These are phyloP conservation scores for Drosophila micromelanica DNA, from an alignment of 1,140 invertebrate genomes.

Conservation along the genomic window DNA sequence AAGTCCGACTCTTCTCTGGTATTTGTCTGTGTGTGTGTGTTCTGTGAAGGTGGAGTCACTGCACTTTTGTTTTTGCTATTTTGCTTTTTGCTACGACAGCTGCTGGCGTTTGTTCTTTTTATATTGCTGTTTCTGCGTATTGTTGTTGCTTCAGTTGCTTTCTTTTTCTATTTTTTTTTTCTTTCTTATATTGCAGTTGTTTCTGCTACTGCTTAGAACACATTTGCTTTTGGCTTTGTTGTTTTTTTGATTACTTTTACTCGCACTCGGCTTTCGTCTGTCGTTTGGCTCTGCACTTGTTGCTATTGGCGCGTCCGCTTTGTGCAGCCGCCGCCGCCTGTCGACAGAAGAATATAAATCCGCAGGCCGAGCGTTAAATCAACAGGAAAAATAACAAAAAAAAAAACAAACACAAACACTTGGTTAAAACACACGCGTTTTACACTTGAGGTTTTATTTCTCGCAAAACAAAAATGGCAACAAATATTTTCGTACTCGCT, in stretches of 20 bases:
- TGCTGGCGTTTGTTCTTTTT: conserved; percentile 42
- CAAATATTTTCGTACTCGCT: conserved; percentile 14
- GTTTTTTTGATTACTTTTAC: conserved; percentile 1
- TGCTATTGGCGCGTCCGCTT: conserved; percentile 33
- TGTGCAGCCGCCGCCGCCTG: conserved; percentile 9
- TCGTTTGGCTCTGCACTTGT: conserved; percentile 40
- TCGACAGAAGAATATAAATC: conserved; percentile 18
- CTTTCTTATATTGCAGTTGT: conserved; percentile 22
- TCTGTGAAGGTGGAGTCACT: conserved; percentile 51
- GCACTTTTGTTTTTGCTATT: conserved; percentile 63
- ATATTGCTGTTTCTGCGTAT: conserved; percentile 31
- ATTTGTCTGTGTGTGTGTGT: conserved; percentile 33
- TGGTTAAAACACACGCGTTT: conserved; percentile 37
- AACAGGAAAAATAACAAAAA: conserved; percentile 7
- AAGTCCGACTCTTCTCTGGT: conserved; percentile 27
- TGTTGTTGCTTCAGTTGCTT: conserved; percentile 47
- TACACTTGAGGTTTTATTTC: conserved; percentile 9
- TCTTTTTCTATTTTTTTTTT: conserved; percentile 3
- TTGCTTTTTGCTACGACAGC: conserved; percentile 49
- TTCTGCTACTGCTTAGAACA: conserved; percentile 22
- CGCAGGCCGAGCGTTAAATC: conserved; percentile 14
- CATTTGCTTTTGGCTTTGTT: conserved; percentile 19
- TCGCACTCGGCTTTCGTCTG: conserved; percentile 23
- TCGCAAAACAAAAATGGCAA: conserved; percentile 44
- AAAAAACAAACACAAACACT: conserved; percentile 38